Conservation (phyloP, 2,113 vertebrate genomes). For the Anoplopoma fimbria region DNA sequence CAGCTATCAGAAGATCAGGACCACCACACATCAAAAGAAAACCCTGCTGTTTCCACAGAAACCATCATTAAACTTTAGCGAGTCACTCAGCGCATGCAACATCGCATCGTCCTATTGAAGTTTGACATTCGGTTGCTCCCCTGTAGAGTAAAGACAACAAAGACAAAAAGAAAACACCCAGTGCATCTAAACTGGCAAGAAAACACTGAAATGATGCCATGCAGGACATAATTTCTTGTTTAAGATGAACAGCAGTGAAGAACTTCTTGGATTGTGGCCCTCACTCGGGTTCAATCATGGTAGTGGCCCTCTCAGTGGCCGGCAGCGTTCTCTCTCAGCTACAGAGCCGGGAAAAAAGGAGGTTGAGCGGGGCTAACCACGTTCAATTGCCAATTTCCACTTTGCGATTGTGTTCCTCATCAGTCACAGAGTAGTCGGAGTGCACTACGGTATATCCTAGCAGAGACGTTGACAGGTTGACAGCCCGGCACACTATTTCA, state of each 20-base stretch:
- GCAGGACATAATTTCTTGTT: constrained; percentile 12
- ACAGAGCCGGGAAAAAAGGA: constrained; percentile 22
- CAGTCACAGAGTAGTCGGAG: constrained; percentile 63
- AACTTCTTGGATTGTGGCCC: background rate
- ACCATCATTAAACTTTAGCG: constrained; percentile 50
- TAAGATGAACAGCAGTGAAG: constrained; percentile 12
- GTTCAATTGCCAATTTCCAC: constrained; percentile 59
- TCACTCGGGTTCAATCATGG: constrained; percentile 28
- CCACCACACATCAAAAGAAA: constrained; percentile 46
- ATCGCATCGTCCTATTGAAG: constrained; percentile 23
- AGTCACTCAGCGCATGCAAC: constrained; percentile 39
- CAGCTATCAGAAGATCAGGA: constrained; percentile 21
- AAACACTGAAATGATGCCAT: constrained; percentile 3
- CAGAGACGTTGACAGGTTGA: constrained; percentile 57
- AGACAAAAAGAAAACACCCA: background rate
- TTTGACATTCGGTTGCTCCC: constrained; percentile 15
- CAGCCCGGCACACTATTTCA: constrained; percentile 52
- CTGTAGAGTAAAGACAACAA: constrained; percentile 33
- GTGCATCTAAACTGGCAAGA: background rate
- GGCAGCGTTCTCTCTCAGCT: constrained; percentile 1
- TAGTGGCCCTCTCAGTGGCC: constrained; percentile 1
- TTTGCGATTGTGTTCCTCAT: constrained; percentile 65
- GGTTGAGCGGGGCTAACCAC: constrained; percentile 33
- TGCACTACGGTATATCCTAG: constrained; percentile 44
- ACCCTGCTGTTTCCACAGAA: constrained; percentile 53